Evolutionary conservation across 2,888 invertebrate species (phyloP), one percentile per base, ranked within the genome.

Genomic region (Mongoloraphidia duomilia): DNA sequence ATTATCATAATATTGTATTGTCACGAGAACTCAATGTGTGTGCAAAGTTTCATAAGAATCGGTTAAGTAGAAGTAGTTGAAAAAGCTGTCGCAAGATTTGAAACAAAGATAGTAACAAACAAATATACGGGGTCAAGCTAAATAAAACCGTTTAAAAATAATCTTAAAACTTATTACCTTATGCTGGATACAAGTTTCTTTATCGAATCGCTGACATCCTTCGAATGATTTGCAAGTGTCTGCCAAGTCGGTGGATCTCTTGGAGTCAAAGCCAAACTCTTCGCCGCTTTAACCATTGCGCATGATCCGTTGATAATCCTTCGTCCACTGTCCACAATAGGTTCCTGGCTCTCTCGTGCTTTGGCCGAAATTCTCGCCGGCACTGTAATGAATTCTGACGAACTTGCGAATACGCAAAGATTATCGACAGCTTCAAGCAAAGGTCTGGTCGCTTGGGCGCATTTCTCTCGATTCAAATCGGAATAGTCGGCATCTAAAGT

Each of bases 201-300:
- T 63, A 98, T 96, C 34, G 93, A 89, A 65, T 97, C 96, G 1
- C 95, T 95, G 1, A 98, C 95, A 46, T 82, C 84, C 65, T 93
- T 95, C 63, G 94, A 94, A 71, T 95, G 92, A 58, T 81, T 81
- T 1, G 96, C 94, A 52, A 98, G 79, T 50, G 84, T 76, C 65
- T 95, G 95, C 94, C 97, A 97, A 17, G 91, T 91, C 1, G 86
- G 77, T 3, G 94, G 87, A 69, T 97, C 96, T 55, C 84, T 82
- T 0, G 95, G 93, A 44, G 86, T 80, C 34, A 92, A 77, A 0
- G 92, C 92, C 53, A 98, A 73, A 46, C 82, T 85, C 62, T 90
- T 89, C 1, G 95, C 94, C 0, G 94, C 82, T 60, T 82, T 79
- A 46, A 98, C 84, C 85, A 98, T 94, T 41, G 82, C 79, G 60